phyloP scores from a whole-genome alignment of 2,113 vertebrate species.

The Delphinapterus leucas region DNA sequence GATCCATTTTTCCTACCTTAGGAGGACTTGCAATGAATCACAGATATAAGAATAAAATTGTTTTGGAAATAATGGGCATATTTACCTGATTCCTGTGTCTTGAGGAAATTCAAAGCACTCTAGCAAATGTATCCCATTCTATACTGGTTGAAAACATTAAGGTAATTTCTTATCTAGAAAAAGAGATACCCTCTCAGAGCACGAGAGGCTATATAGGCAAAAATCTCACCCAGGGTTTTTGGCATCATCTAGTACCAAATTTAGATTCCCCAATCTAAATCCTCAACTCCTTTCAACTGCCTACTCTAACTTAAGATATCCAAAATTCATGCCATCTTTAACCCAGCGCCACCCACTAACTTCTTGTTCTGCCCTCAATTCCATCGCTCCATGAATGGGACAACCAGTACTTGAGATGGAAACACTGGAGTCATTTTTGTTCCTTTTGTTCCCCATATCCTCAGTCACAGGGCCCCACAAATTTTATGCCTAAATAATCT shows the following conservation, averaged over 20 bases:
- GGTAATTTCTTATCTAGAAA: not conserved
- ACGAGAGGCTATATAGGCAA: not conserved
- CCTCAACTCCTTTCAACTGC: not conserved
- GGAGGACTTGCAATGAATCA: not conserved
- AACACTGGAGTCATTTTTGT: not conserved
- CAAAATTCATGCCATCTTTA: not conserved
- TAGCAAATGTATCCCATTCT: not conserved
- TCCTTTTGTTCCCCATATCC: too few relatives aligned
- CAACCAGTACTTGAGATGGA: not conserved
- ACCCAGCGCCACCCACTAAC: rapidly evolving
- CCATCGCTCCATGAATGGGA: not conserved
- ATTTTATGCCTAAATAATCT: not conserved
- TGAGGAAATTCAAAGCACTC: not conserved
- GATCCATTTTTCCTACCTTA: not conserved
- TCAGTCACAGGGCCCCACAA: not conserved
- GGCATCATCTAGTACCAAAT: not conserved
- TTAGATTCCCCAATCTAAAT: not conserved
- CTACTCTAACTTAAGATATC: not conserved
- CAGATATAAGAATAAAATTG: not conserved
- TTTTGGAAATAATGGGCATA: not conserved
- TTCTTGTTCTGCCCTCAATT: not conserved
- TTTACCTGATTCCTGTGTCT: not conserved
- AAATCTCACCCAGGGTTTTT: not conserved
- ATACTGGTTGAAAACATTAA: not conserved
- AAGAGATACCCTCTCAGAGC: not conserved